phyloP scores from a whole-genome alignment of 2,113 vertebrate genomes.

The mouse (Mus musculus) region DNA sequence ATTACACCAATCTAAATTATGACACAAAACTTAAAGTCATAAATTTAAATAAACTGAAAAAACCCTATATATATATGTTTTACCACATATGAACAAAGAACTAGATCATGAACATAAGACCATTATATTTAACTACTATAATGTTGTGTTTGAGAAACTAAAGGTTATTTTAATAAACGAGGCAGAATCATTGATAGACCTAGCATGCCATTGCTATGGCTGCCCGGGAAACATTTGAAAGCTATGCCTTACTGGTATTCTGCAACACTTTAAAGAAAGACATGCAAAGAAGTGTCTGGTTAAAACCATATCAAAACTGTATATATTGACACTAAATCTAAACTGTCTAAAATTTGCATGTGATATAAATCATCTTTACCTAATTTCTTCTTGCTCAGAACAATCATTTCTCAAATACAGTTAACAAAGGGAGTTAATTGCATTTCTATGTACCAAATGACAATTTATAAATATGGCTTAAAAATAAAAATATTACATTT shows the following conservation, averaged over 20 bases:
- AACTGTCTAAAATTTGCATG: not conserved
- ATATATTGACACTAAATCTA: not conserved
- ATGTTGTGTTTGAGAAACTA: not conserved
- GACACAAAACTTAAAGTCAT: not conserved
- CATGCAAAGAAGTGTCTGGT: not conserved
- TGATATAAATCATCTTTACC: not conserved
- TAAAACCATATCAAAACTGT: not conserved
- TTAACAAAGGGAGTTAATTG: not conserved
- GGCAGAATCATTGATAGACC: not conserved
- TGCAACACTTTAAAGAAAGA: not conserved
- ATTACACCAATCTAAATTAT: not conserved
- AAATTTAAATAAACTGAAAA: not conserved
- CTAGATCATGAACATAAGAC: not conserved
- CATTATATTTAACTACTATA: not conserved
- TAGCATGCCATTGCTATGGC: not conserved
- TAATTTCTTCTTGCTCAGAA: not conserved
- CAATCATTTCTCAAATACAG: not conserved
- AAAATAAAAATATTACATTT: not conserved
- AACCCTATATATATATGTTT: no score
- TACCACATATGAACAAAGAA: not conserved
- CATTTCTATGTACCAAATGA: not conserved
- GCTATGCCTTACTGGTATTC: no score
- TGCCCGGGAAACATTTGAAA: not conserved
- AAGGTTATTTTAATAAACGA: not conserved
- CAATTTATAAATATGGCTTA: not conserved